These are phyloP conservation scores for Mizuhopecten yessoensis DNA, from an alignment of 1,140 invertebrate species.

Conservation along the genomic window DNA sequence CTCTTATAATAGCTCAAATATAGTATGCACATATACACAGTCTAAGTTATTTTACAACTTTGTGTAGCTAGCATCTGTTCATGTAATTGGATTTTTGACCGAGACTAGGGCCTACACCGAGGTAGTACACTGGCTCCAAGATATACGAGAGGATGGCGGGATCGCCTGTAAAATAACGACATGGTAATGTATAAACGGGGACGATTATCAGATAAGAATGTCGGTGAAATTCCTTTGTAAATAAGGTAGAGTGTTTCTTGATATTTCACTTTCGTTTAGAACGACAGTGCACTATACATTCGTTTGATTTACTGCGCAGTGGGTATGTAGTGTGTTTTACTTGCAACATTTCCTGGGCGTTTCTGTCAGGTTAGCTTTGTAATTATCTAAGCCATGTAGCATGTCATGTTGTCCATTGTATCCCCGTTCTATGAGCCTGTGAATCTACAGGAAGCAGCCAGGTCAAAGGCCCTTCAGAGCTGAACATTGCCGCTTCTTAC, in stretches of 20 bases:
- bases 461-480: too few species aligned
- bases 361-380: too few species aligned
- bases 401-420: too few species aligned
- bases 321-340: too few species aligned
- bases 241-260: neutral
- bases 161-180: neutral
- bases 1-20: neutral
- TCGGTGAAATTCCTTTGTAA: conserved; percentile 38
- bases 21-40: neutral
- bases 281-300: neutral
- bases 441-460: too few species aligned
- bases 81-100: neutral
- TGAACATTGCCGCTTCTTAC: too few species aligned
- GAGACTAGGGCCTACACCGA: neutral
- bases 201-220: neutral
- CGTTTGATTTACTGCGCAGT: too few species aligned
- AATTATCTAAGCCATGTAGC: too few species aligned
- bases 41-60: neutral
- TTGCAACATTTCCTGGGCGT: too few species aligned
- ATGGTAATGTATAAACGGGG: neutral
- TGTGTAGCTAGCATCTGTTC: neutral
- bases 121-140: neutral
- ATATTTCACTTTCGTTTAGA: neutral
- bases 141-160: neutral
- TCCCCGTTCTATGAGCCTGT: too few species aligned